These are phyloP conservation scores for Catostylus mosaicus DNA, from an alignment of 30 jellyfish, hydroid and myxozoan species.

Conservation along the genomic window DNA sequence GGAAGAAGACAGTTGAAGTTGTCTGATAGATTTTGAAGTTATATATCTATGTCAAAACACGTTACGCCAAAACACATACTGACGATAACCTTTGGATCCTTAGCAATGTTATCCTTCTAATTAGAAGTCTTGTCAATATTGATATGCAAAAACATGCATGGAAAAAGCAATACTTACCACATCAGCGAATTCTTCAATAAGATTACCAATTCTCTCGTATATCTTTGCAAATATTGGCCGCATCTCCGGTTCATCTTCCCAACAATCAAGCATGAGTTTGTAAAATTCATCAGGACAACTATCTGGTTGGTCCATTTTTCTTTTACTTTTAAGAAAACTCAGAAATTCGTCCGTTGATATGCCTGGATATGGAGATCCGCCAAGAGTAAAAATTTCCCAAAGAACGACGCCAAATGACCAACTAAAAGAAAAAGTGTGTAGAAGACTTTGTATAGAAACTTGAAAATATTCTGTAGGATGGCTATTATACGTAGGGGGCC, in stretches of 20 bases:
- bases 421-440: constrained; percentile 36
- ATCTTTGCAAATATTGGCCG: constrained; percentile 85
- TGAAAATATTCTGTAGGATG: too few species aligned
- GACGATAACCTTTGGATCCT: too few species aligned
- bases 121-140: too few species aligned
- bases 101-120: too few species aligned
- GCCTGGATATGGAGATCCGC: constrained; percentile 99
- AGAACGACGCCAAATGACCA: constrained; percentile 98
- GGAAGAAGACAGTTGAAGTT: too few species aligned
- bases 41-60: too few species aligned
- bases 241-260: constrained; percentile 84
- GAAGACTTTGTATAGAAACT: not conserved
- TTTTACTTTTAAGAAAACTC: constrained; percentile 60
- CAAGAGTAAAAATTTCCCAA: constrained; percentile 97
- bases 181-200: constrained; percentile 43
- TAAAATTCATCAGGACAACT: constrained; percentile 86
- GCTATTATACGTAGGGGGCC: too few species aligned
- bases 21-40: too few species aligned
- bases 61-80: too few species aligned
- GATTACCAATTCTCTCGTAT: constrained; percentile 57
- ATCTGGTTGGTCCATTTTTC: constrained; percentile 92
- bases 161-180: too few species aligned
- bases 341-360: constrained; percentile 80
- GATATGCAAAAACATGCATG: too few species aligned
- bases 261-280: constrained; percentile 84